phyloP scores from a whole-genome alignment of 2,113 vertebrate genomes.

The Telmatochromis bifrenatus region DNA sequence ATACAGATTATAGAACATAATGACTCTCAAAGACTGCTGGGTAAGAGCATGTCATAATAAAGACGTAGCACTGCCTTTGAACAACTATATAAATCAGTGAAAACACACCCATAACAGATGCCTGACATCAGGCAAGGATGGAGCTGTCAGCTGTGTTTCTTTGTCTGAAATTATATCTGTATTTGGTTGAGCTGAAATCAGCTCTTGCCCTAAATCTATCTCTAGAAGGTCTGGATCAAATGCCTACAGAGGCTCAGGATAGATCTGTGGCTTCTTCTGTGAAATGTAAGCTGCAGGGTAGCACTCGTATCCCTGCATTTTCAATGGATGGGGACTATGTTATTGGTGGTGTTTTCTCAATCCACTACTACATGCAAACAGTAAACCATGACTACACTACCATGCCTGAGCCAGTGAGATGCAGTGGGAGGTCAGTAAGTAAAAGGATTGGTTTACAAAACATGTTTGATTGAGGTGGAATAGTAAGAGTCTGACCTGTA shows the following conservation, averaged over 20 bases:
- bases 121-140: not conserved
- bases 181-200: not conserved
- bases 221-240: not conserved
- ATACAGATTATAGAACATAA: not conserved
- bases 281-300: slow-evolving; percentile 42
- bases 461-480: not conserved
- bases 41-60: not conserved
- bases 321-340: not conserved
- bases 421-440: not conserved
- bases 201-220: not conserved
- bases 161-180: not conserved
- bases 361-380: slow-evolving; percentile 35
- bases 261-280: not conserved
- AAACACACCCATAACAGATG: not conserved
- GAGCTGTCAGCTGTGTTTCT: not conserved
- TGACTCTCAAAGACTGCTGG: not conserved
- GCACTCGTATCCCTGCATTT: slow-evolving; percentile 5
- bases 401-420: not conserved
- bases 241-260: not conserved
- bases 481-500: not conserved
- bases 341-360: slow-evolving; percentile 60
- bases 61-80: not conserved
- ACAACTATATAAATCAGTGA: slow-evolving; percentile 5
- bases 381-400: slow-evolving; percentile 25
- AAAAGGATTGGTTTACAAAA: not conserved